Evolutionary conservation across 1,140 invertebrate genomes (phyloP).

Genomic region (Zaprionus gabonicus): DNA sequence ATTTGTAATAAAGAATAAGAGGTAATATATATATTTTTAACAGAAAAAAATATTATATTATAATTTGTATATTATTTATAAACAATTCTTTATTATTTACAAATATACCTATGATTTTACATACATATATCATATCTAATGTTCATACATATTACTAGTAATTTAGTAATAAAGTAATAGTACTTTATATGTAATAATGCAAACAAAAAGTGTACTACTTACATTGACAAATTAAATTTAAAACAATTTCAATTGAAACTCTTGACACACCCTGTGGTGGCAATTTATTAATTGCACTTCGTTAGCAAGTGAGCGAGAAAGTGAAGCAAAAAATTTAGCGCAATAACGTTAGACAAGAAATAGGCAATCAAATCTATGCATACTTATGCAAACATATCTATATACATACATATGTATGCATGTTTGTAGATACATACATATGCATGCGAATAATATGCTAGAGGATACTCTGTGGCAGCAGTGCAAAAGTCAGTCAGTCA

Average conservation of each 20-base stretch:
- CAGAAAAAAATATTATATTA: neutral
- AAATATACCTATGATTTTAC: too few relatives aligned
- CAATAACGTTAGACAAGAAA: slow-evolving; percentile 7
- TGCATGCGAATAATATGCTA: neutral
- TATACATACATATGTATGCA: neutral
- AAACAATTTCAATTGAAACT: slow-evolving; percentile 1
- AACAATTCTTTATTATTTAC: too few relatives aligned
- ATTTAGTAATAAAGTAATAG: too few relatives aligned
- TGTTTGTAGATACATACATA: neutral
- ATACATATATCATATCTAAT: too few relatives aligned
- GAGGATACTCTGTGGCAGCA: neutral
- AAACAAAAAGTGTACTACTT: neutral
- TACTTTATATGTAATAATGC: too few relatives aligned
- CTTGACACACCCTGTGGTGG: slow-evolving; percentile 2
- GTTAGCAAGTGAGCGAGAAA: slow-evolving; percentile 3
- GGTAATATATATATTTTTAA: neutral
- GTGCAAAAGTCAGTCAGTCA: slow-evolving; percentile 1
- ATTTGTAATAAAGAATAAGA: neutral
- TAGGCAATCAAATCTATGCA: slow-evolving; percentile 4
- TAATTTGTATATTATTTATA: neutral
- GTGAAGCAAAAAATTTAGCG: slow-evolving; percentile 8
- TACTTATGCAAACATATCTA: neutral
- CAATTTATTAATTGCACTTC: slow-evolving; percentile 11
- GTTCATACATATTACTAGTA: too few relatives aligned
- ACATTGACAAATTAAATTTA: neutral